Base-by-base conservation (phyloP, 2,888 invertebrate genomes). In the Drosophila tripunctata region DNA sequence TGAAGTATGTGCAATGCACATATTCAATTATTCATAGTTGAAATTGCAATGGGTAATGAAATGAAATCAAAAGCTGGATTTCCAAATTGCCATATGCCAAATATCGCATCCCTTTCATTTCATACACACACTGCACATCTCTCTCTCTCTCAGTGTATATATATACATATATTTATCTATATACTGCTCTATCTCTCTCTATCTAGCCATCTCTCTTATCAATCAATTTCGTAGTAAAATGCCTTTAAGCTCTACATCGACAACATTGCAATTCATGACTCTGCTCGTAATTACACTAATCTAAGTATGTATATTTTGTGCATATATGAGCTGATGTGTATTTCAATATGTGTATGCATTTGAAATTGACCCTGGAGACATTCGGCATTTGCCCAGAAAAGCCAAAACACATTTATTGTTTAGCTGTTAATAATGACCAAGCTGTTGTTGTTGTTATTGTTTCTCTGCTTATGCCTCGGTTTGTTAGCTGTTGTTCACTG, bases 11-110 rank as follows among this genome's bases (percentile, higher is more conserved):
- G 86, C 86, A 52, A 43, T 60, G 72, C 76, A 71, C 86, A 86
- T 75, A 82, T 80, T 80, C 79, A 80, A 80, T 80, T 82, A 80
- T 80, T 80, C 86, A 85, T 86, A 58, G 79, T 48, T 67, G 83
- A 82, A 79, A 85, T 80, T 80, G 79, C 79, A 82, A 66, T 82
- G 86, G 76, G 79, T 82, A 80, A 85, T 80, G 79, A 80, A 80
- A 80, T 80, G 79, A 80, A 80, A 80, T 80, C 79, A 80, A 80
- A 80, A 80, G 79, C 79, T 68, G 68, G 66, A 78, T 75, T 60
- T 66, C 58, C 65, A 56, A 56, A 61, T 66, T 64, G 61, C 61
- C 36, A 24, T 31, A 40, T 31, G 56, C 27, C 55, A 30, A 36
- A 56, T 62, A 62, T 51, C 48, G 33, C 50, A 50, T 41, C 24